A percentile compares a stretch with the other conserved stretches of the same genome.
phyloP scores from a whole-genome alignment of 2,888 invertebrate species.

The Sphaeridia pumilis region DNA sequence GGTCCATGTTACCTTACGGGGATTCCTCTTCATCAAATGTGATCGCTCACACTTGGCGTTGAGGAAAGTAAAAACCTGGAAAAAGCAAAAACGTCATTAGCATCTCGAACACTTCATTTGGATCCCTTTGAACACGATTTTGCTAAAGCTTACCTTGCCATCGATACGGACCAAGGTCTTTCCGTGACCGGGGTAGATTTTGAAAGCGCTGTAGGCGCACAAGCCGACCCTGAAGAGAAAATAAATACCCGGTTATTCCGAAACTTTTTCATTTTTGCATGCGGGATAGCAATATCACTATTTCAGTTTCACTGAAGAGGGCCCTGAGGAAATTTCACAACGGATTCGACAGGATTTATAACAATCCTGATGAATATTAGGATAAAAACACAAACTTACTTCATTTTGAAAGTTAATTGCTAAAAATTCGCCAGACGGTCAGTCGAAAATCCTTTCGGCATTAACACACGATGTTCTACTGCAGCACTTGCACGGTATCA shows the following conservation, averaged over 20 bases:
- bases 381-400: slow-evolving; percentile 30
- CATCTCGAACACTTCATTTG: background rate
- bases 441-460: too few species aligned
- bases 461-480: too few species aligned
- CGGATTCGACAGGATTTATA: too few species aligned
- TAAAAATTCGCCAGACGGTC: slow-evolving; percentile 1
- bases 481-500: too few species aligned
- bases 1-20: too few species aligned
- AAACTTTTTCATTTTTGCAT: too few species aligned
- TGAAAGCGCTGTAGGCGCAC: slow-evolving; percentile 98
- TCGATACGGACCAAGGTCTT: slow-evolving; percentile 96
- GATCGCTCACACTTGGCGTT: slow-evolving; percentile 96
- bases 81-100: slow-evolving; percentile 34
- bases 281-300: too few species aligned
- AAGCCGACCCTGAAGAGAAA: slow-evolving; percentile 83
- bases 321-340: too few species aligned
- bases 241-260: background rate
- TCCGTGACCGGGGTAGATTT: slow-evolving; percentile 99
- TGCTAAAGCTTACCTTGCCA: slow-evolving; percentile 86
- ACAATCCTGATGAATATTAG: too few species aligned
- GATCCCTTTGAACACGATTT: background rate
- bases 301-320: too few species aligned
- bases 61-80: slow-evolving; percentile 87
- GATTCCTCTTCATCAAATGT: too few species aligned
- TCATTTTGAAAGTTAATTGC: slow-evolving; percentile 24